These are phyloP conservation scores for Himalopsyche phryganea DNA, from an alignment of 1,140 invertebrate species.

Conservation along the genomic window DNA sequence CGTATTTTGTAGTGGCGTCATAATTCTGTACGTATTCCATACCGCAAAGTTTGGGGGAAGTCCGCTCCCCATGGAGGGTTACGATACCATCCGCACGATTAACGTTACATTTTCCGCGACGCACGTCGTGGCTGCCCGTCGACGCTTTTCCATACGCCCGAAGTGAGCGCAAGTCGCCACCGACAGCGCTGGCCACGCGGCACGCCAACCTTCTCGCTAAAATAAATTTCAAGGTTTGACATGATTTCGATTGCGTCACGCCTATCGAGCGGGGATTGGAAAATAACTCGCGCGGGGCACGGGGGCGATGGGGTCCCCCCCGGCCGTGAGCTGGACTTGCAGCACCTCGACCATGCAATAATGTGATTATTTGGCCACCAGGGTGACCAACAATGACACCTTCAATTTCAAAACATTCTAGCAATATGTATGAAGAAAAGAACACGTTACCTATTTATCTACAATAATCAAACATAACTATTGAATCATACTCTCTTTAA, in stretches of 20 bases:
- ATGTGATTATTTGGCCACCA: too few species aligned
- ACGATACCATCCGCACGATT: too few species aligned
- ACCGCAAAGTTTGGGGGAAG: too few species aligned
- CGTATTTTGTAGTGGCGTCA: too few species aligned
- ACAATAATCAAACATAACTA: too few species aligned
- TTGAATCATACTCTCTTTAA: too few species aligned
- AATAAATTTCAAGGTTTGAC: slow-evolving; percentile 34
- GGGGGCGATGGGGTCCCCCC: slow-evolving; percentile 7
- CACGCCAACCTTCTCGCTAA: slow-evolving; percentile 31
- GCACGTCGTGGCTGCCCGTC: too few species aligned
- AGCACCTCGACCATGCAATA: background rate
- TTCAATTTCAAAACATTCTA: background rate
- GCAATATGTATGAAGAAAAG: too few species aligned
- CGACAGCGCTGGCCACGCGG: slow-evolving; percentile 8
- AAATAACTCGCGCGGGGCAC: background rate
- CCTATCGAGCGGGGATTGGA: slow-evolving; percentile 1
- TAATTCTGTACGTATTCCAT: too few species aligned
- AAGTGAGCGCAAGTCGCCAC: background rate
- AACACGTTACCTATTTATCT: too few species aligned
- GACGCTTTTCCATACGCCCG: background rate
- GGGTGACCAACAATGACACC: background rate
- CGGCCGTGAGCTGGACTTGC: slow-evolving; percentile 14
- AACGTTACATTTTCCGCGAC: too few species aligned
- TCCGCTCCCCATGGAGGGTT: too few species aligned
- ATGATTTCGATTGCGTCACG: slow-evolving; percentile 32